Evolutionary conservation across 2,797 vertebrate species (phyloP), one percentile per base, ranked within the genome.

Genomic region (Alauda arvensis): DNA sequence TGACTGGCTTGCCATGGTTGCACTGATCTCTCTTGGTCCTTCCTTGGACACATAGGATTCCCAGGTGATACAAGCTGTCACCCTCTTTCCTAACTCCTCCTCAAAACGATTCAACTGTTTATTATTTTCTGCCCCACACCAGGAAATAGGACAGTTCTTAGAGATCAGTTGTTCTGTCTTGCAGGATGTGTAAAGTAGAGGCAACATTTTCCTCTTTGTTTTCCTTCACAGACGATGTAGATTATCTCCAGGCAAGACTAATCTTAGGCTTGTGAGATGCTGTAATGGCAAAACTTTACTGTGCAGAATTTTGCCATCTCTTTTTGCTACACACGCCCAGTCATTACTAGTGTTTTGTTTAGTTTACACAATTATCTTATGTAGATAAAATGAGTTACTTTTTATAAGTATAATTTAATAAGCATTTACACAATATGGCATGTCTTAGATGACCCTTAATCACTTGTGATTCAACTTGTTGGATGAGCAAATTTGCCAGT

Each of bases 401-500:
- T 83, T 77, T 88, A 3, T 56, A 76, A 76, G 67, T 71, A 18
- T 81, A 83, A 83, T 74, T 78, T 92, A 87, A 89, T 85, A 85
- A 85, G 83, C 60, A 63, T 89, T 93, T 93, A 65, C 80, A 90
- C 53, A 72, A 39, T 67, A 67, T 60, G 46, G 42, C 48, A 49
- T 76, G 83, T 70, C 77, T 85, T 79, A 77, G 87, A 57, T 93
- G 89, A 93, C 91, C 91, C 80, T 83, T 87, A 87, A 92, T 92
- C 85, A 67, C 70, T 89, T 89, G 70, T 87, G 91, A 87, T 93
- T 90, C 89, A 91, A 28, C 60, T 92, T 74, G 57, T 87, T 82
- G 77, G 77, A 49, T 76, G 83, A 87, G 71, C 59, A 87, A 68
- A 90, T 95, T 81, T 79, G 51, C 77, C 57, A 52, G 77, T 51